Evolutionary conservation across 2,888 invertebrate species (phyloP).

Genomic region (Drosophila vallismaia): DNA sequence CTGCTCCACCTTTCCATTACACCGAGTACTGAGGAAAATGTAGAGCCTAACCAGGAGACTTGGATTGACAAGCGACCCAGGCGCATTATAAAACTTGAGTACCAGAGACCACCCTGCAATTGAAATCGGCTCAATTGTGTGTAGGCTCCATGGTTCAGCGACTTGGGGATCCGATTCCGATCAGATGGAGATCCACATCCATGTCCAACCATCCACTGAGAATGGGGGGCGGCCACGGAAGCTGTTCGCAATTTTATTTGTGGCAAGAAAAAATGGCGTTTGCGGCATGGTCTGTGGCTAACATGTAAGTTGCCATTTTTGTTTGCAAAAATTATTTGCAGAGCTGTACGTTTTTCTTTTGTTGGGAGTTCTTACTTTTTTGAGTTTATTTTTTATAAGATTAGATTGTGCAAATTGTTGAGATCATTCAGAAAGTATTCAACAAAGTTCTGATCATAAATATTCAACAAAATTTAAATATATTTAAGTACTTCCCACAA

Average conservation of each 20-base stretch:
- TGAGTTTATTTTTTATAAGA: not conserved
- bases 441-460: too few species aligned
- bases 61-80: slow-evolving; percentile 73
- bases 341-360: not conserved
- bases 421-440: too few species aligned
- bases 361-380: not conserved
- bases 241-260: slow-evolving; percentile 24
- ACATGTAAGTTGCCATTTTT: slow-evolving; percentile 47
- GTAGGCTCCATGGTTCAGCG: slow-evolving; percentile 45
- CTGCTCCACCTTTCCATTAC: slow-evolving; percentile 55
- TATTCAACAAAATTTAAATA: too few species aligned
- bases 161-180: slow-evolving; percentile 12
- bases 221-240: slow-evolving; percentile 18
- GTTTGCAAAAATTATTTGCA: not conserved
- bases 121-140: slow-evolving; percentile 76
- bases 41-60: slow-evolving; percentile 23
- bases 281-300: slow-evolving; percentile 7
- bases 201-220: slow-evolving; percentile 25
- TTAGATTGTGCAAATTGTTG: too few species aligned
- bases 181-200: not conserved
- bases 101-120: slow-evolving; percentile 73
- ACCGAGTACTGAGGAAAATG: slow-evolving; percentile 10
- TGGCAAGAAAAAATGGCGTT: slow-evolving; percentile 59
- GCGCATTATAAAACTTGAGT: slow-evolving; percentile 73
- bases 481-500: slow-evolving; percentile 4